Evolutionary conservation across 2,888 invertebrate species (phyloP).

Genomic region (Drosophila kanekoi): DNA sequence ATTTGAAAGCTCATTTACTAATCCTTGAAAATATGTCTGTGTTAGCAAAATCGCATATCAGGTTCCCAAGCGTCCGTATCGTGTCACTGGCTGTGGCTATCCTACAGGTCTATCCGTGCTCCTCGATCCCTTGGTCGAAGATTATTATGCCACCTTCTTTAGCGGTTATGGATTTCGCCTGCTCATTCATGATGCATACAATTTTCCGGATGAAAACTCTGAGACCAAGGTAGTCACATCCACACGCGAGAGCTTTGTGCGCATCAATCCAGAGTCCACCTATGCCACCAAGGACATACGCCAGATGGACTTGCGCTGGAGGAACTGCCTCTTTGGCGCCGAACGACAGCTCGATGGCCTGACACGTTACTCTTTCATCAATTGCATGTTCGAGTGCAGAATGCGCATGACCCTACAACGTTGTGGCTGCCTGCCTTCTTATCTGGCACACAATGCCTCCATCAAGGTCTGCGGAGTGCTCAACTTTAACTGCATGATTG

Average conservation of each 20-base stretch:
- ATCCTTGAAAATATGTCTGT: too few relatives aligned
- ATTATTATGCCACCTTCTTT: slow-evolving; percentile 88
- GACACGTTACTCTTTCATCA: slow-evolving; percentile 88
- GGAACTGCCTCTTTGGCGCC: slow-evolving; percentile 87
- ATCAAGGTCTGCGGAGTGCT: slow-evolving; percentile 71
- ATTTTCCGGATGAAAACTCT: slow-evolving; percentile 88
- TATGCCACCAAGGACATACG: slow-evolving; percentile 87
- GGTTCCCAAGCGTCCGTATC: slow-evolving; percentile 86
- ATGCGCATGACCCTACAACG: slow-evolving; percentile 84
- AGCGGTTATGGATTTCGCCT: slow-evolving; percentile 88
- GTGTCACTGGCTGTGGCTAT: slow-evolving; percentile 89
- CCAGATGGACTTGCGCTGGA: slow-evolving; percentile 85
- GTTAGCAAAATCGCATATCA: slow-evolving; percentile 82
- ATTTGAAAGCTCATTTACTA: too few relatives aligned
- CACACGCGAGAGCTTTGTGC: slow-evolving; percentile 87
- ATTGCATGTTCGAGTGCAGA: slow-evolving; percentile 88
- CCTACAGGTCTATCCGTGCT: slow-evolving; percentile 88
- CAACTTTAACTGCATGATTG: slow-evolving; percentile 76
- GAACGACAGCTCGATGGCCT: slow-evolving; percentile 85
- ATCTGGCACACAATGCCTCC: slow-evolving; percentile 85
- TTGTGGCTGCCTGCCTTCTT: slow-evolving; percentile 88
- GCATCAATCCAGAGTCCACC: slow-evolving; percentile 88
- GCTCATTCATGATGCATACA: slow-evolving; percentile 88
- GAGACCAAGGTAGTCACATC: slow-evolving; percentile 87
- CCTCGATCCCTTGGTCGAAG: slow-evolving; percentile 86